These are phyloP conservation scores for Pachypeltis micranthus DNA, from an alignment of 1,140 invertebrate genomes.

Conservation along the genomic window DNA sequence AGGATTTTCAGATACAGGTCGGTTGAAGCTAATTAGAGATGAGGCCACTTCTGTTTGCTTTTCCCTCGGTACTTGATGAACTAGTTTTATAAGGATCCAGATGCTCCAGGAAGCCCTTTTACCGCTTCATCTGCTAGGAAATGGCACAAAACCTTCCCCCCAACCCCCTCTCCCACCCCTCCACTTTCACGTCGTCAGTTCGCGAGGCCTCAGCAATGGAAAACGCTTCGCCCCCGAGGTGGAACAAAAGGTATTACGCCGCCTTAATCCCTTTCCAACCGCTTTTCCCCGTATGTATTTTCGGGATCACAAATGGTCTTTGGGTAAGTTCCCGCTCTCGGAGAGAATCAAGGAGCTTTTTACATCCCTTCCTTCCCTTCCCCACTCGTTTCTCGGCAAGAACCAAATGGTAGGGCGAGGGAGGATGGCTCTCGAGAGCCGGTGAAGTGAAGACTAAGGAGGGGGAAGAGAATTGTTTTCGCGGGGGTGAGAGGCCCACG, in stretches of 20 bases:
- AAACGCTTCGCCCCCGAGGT: slow-evolving; percentile 23
- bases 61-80: slow-evolving; percentile 12
- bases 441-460: no score
- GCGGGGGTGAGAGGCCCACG: no score
- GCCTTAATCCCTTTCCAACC: slow-evolving; percentile 19
- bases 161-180: not conserved
- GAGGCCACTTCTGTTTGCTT: slow-evolving; percentile 2
- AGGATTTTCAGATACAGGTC: slow-evolving; percentile 4
- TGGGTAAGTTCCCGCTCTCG: slow-evolving; percentile 2
- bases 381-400: slow-evolving; percentile 14
- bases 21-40: slow-evolving; percentile 15
- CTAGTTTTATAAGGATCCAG: slow-evolving; percentile 10
- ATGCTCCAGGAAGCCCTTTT: not conserved
- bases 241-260: slow-evolving; percentile 28
- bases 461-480: slow-evolving; percentile 16
- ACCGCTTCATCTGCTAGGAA: no score
- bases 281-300: slow-evolving; percentile 26
- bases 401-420: no score
- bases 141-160: not conserved
- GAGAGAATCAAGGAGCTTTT: slow-evolving; percentile 4
- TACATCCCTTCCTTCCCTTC: slow-evolving; percentile 1
- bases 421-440: no score
- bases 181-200: not conserved
- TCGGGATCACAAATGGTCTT: slow-evolving; percentile 23
- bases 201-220: no score